Base-by-base conservation (phyloP, 2,888 invertebrate genomes). In the Seira musarum region DNA sequence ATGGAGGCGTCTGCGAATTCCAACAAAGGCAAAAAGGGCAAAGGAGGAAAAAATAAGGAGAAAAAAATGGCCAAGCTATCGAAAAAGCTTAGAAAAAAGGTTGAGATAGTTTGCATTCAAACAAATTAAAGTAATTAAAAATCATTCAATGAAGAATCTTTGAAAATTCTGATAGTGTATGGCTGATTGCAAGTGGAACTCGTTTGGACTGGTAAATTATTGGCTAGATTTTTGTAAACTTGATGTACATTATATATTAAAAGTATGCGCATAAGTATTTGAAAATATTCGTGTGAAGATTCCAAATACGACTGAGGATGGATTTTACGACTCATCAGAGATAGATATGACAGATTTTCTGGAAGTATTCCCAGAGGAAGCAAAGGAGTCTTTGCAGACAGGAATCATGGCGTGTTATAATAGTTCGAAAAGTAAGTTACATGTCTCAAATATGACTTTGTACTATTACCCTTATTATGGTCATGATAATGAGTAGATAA, bases 151-250 rank as follows among this genome's bases (percentile, higher is more conserved):
- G 1, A 61, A 10, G 13, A 13, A 63, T 19, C 66, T 61, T 61
- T 13, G 8, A 49, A 17, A 46, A 30, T 15, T 35, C 19, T 10
- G 13, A 3, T 19, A 75, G 65, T 80, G 80, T 35, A 25, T 35
- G 15, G 19, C 63, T 13, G 66, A 71, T 53, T 75, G 75, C 46
- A 66, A 75, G 22, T 80, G 71, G 80, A 57, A 30, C 10, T n/a
- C 22, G 0, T 30, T 65, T 2, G 64, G 69, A 13, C 24, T 75
- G 71, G 75, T 76, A 75, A 66, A 17, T 15, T 30, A 30, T 5
- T 30, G 8, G 30, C 8, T 30, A n/a, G n/a, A n/a, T n/a, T n/a
- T n/a, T n/a, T n/a, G n/a, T n/a, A n/a, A n/a, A n/a, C n/a, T n/a
- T n/a, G n/a, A n/a, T n/a, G n/a, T n/a, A n/a, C n/a, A n/a, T n/a